Conservation (phyloP, 2,113 vertebrate genomes). For the Ranitomeya imitator region DNA sequence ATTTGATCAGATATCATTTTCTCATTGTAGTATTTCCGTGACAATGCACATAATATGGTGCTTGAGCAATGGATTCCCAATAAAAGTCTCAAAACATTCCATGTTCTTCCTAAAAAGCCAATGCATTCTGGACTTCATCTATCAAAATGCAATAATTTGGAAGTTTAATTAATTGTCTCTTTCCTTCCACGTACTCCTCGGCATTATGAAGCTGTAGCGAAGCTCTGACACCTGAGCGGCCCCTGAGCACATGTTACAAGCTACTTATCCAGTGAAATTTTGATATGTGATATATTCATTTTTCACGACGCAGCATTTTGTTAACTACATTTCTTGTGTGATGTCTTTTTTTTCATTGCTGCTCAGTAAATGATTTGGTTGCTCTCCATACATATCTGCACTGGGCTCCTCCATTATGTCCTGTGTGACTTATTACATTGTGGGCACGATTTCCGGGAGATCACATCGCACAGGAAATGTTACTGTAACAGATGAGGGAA, state of each 20-base stretch:
- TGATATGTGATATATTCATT: background rate
- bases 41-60: too few species aligned
- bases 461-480: background rate
- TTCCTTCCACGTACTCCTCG: background rate
- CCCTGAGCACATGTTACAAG: background rate
- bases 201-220: background rate
- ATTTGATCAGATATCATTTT: too few species aligned
- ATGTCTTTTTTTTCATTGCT: background rate
- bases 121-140: background rate
- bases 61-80: too few species aligned
- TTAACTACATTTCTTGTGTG: background rate
- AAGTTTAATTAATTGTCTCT: background rate
- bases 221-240: background rate
- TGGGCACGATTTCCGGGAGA: background rate
- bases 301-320: background rate
- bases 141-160: background rate
- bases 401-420: background rate
- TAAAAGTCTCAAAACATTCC: too few species aligned
- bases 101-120: background rate
- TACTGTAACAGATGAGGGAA: background rate
- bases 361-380: background rate
- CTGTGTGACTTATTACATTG: background rate
- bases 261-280: background rate
- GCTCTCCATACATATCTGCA: background rate
- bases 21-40: too few species aligned